phyloP scores from a whole-genome alignment of 2,113 vertebrate species.

The Manacus vitellinus region DNA sequence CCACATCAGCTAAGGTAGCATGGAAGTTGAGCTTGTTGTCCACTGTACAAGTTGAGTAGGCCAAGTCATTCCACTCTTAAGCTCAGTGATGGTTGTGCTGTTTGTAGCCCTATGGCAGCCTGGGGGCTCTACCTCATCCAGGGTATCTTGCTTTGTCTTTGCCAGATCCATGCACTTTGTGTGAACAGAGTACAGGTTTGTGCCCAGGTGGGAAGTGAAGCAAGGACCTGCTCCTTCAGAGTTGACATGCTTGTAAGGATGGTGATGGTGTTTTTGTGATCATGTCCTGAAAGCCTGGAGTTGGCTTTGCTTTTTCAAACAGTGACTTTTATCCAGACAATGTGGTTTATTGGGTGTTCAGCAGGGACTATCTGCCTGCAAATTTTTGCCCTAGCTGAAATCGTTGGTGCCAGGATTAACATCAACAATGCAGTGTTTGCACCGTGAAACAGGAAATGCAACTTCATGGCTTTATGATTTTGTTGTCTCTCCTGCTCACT shows the following conservation, averaged over 20 bases:
- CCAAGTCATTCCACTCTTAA: not conserved
- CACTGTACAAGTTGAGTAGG: not conserved
- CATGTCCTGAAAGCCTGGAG: not conserved
- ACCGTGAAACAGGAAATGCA: not conserved
- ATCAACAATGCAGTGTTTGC: not conserved
- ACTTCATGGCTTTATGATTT: not conserved
- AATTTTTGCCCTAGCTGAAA: not conserved
- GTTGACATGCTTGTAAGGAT: not conserved
- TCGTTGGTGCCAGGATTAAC: not conserved
- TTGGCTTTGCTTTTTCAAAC: not conserved
- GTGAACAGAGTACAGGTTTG: not conserved
- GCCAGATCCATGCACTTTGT: not conserved
- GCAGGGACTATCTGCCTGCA: not conserved
- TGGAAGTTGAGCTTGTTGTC: not conserved
- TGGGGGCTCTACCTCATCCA: not conserved
- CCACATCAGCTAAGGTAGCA: rapidly evolving
- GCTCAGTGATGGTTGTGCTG: not conserved
- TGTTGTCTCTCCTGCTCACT: not conserved
- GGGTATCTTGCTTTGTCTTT: not conserved
- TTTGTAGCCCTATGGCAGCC: not conserved
- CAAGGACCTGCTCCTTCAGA: not conserved
- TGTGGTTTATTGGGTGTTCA: not conserved
- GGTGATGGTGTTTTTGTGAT: not conserved
- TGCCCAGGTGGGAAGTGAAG: not conserved
- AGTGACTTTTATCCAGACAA: not conserved